A percentile compares a stretch with the other conserved stretches of the same genome.
Evolutionary conservation across 2,888 invertebrate species (phyloP).

Genomic region (Melanotus villosus): DNA sequence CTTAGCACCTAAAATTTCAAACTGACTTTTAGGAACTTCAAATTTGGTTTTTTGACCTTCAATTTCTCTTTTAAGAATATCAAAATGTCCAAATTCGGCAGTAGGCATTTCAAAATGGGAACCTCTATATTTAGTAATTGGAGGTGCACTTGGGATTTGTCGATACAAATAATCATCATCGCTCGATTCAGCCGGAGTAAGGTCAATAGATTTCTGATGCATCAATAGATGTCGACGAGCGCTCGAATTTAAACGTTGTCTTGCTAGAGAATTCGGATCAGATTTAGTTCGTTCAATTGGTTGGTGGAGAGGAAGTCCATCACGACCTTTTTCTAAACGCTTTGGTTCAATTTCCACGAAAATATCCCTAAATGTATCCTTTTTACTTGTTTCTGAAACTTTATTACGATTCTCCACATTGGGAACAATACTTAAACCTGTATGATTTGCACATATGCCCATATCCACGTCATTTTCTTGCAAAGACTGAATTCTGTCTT

Average conservation of each 20-base stretch:
- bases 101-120: constrained; percentile 68
- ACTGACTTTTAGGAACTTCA: constrained; percentile 81
- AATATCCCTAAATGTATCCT: constrained; percentile 65
- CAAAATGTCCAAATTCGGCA: constrained; percentile 76
- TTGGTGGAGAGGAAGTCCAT: constrained; percentile 72
- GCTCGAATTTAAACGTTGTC: constrained; percentile 80
- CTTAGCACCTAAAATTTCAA: constrained; percentile 73
- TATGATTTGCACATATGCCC: constrained; percentile 58
- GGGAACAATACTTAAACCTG: constrained; percentile 62
- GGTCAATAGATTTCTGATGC: constrained; percentile 89
- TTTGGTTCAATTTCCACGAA: constrained; percentile 80
- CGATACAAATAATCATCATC: constrained; percentile 86
- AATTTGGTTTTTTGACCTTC: constrained; percentile 75
- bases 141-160: constrained; percentile 81
- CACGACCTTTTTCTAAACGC: constrained; percentile 64
- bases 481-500: constrained; percentile 81
- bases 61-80: constrained; percentile 70
- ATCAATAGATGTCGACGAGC: constrained; percentile 84
- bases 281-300: constrained; percentile 89
- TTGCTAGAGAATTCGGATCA: constrained; percentile 85
- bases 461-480: constrained; percentile 69
- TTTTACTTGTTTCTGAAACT: constrained; percentile 56
- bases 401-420: constrained; percentile 58
- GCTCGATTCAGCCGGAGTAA: constrained; percentile 88
- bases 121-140: constrained; percentile 76